Percentiles rank a stretch among this genome's conserved stretches.
phyloP scores from a whole-genome alignment of 2,888 invertebrate genomes.

The Nymphalis c-album region DNA sequence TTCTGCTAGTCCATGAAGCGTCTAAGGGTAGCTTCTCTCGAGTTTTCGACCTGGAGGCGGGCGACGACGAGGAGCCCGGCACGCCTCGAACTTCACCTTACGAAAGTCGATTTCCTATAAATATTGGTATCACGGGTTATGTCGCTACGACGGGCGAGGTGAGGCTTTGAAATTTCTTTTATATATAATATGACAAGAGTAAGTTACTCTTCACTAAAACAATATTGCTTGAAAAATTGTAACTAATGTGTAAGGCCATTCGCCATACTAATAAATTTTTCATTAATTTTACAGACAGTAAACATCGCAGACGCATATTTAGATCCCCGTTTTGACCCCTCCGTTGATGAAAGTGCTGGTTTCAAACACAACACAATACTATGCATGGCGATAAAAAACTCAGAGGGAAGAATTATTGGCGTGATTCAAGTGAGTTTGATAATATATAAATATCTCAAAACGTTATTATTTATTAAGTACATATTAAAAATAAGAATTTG shows the following conservation, averaged over 20 bases:
- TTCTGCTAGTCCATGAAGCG: slow-evolving; percentile 93
- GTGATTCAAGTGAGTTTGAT: slow-evolving; percentile 86
- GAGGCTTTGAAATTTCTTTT: slow-evolving; percentile 41
- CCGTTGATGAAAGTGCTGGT: slow-evolving; percentile 90
- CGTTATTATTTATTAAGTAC: background rate
- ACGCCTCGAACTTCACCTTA: slow-evolving; percentile 92
- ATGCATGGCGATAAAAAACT: slow-evolving; percentile 98
- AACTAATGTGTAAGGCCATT: background rate
- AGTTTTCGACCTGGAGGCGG: slow-evolving; percentile 96
- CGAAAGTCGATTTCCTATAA: slow-evolving; percentile 96
- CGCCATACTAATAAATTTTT: slow-evolving; percentile 1
- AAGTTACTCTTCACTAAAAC: too few species aligned
- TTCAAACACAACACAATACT: slow-evolving; percentile 95
- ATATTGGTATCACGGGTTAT: slow-evolving; percentile 96
- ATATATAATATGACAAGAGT: too few species aligned
- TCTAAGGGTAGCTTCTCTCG: slow-evolving; percentile 96
- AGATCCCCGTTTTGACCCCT: slow-evolving; percentile 93
- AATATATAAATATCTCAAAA: background rate
- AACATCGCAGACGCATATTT: slow-evolving; percentile 95
- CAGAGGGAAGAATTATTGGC: slow-evolving; percentile 94
- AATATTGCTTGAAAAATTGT: background rate
- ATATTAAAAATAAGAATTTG: background rate
- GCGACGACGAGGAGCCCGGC: slow-evolving; percentile 91
- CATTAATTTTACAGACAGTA: slow-evolving; percentile 85
- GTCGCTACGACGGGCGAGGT: slow-evolving; percentile 98